Conservation (phyloP, 2,797 vertebrate species). For the Gallirallus australis region DNA sequence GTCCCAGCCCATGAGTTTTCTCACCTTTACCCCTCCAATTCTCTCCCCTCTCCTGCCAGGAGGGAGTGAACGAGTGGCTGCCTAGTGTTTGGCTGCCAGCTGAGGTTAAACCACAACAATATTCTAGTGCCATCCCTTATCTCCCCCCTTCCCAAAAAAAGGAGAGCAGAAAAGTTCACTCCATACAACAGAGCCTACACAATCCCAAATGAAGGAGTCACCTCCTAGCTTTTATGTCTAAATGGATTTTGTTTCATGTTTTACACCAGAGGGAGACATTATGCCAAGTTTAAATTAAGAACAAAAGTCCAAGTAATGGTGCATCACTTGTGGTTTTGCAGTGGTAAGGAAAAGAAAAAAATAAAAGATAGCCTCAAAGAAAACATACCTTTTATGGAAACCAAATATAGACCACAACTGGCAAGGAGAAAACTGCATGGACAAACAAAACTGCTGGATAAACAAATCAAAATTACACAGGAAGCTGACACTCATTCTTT, state of each 20-base stretch:
- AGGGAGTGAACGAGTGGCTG: too few relatives aligned
- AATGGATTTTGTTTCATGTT: conserved; percentile 79
- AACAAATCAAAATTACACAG: conserved; percentile 86
- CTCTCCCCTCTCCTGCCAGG: too few relatives aligned
- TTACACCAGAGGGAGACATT: conserved; percentile 76
- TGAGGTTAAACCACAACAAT: too few relatives aligned
- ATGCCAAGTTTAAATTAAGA: conserved; percentile 91
- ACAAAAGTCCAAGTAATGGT: conserved; percentile 86
- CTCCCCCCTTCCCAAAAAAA: background rate
- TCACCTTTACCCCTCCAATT: too few relatives aligned
- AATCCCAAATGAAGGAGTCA: conserved; percentile 66
- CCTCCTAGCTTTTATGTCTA: conserved; percentile 77
- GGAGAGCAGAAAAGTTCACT: conserved; percentile 30
- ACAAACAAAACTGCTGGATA: conserved; percentile 92
- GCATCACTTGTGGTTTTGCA: conserved; percentile 92
- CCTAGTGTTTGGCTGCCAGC: too few relatives aligned
- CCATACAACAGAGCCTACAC: background rate
- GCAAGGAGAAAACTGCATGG: conserved; percentile 83
- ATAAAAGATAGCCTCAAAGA: conserved; percentile 85
- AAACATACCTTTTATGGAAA: conserved; percentile 92
- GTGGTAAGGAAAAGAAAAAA: background rate
- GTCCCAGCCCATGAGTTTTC: too few relatives aligned
- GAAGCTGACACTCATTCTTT: conserved; percentile 81
- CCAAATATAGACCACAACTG: conserved; percentile 88
- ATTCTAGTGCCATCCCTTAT: background rate